A percentile compares a stretch with the other conserved stretches of the same genome.
These are phyloP conservation scores for Chrysaora quinquecirrha DNA, from an alignment of 30 jellyfish, hydroid and myxozoan genomes.

Conservation along the genomic window DNA sequence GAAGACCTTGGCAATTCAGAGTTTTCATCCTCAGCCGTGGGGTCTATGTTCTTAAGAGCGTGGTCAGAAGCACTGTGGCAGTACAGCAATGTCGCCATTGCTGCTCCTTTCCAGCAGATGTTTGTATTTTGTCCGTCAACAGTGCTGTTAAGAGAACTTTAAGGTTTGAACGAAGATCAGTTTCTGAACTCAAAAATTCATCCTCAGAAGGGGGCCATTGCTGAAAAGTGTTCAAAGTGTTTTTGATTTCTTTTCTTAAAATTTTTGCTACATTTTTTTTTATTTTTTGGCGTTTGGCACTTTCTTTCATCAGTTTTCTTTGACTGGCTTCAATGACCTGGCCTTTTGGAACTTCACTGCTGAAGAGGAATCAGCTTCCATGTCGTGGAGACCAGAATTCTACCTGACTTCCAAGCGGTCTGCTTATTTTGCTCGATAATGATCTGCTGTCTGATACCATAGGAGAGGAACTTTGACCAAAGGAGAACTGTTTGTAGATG, in stretches of 20 bases:
- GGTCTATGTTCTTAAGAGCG: too few relatives aligned
- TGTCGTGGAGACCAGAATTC: constrained; percentile 28
- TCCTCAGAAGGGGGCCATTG: constrained; percentile 61
- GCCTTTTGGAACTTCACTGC: constrained; percentile 21
- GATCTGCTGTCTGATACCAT: constrained; percentile 13
- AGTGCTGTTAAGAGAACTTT: constrained; percentile 9
- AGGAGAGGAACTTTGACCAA: constrained; percentile 5
- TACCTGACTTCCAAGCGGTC: background rate
- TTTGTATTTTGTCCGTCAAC: too few relatives aligned
- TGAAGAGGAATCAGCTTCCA: constrained; percentile 13
- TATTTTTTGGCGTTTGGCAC: background rate
- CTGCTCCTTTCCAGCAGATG: too few relatives aligned
- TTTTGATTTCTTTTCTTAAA: constrained; percentile 35
- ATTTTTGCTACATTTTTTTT: constrained; percentile 28
- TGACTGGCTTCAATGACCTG: background rate
- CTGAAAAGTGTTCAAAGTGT: background rate
- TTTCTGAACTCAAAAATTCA: constrained; percentile 16
- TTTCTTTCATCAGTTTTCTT: background rate
- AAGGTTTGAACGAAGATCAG: constrained; percentile 21
- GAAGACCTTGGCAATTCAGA: too few relatives aligned
- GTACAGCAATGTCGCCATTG: too few relatives aligned
- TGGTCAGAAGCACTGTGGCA: too few relatives aligned
- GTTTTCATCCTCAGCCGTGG: too few relatives aligned
- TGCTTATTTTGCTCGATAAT: background rate
- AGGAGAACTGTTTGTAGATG: background rate